phyloP scores from a whole-genome alignment of 2,797 vertebrate species.

The Centropyge bicolor region DNA sequence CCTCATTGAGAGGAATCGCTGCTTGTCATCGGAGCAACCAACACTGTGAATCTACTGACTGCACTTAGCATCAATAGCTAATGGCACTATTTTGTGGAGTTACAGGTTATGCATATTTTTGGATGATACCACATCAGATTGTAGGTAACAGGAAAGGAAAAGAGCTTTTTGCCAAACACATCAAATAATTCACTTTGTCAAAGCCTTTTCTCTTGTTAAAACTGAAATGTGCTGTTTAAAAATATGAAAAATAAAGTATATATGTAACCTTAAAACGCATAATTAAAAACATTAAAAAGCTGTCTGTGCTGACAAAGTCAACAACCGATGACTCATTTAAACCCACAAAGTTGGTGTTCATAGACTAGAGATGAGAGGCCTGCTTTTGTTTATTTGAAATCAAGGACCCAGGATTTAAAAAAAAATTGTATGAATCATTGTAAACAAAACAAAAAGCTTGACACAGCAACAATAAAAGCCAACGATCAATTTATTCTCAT shows the following conservation, averaged over 20 bases:
- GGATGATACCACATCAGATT: not conserved
- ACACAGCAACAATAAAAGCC: not conserved
- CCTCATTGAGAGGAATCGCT: constrained; percentile 39
- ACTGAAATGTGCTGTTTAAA: not conserved
- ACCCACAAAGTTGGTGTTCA: too few relatives aligned
- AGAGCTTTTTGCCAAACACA: not conserved
- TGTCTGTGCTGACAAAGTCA: not conserved
- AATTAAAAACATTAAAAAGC: not conserved
- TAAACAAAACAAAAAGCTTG: not conserved
- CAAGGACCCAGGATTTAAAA: not conserved
- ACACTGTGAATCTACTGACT: constrained; percentile 12
- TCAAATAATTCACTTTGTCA: not conserved
- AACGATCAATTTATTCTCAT: not conserved
- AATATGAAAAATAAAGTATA: not conserved
- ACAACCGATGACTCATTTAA: not conserved
- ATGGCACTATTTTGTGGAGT: not conserved
- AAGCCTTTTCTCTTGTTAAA: not conserved
- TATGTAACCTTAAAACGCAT: not conserved
- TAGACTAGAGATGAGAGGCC: not conserved
- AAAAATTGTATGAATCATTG: not conserved
- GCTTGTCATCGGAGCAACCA: constrained; percentile 35
- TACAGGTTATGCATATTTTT: not conserved
- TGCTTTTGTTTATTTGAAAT: constrained; percentile 6
- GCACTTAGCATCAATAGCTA: not conserved
- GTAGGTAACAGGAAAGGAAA: not conserved